Percentiles rank a stretch among this genome's conserved stretches.
phyloP scores from a whole-genome alignment of 1,140 invertebrate genomes.

The Micrasema longulum region DNA sequence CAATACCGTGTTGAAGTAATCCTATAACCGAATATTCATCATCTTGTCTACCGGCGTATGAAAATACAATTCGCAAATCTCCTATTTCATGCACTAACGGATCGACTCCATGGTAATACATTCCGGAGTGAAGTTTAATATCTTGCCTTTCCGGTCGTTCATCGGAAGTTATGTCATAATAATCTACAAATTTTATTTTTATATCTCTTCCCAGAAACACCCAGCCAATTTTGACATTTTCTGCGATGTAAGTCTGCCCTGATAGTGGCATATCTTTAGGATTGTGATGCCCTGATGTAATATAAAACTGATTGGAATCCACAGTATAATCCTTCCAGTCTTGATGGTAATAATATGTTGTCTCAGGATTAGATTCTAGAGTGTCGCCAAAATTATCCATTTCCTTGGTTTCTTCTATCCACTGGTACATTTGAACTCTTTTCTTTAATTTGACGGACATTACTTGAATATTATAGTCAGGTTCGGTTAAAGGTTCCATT shows the following conservation, averaged over 20 bases:
- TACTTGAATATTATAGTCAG: slow-evolving; percentile 82
- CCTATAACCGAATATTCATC: slow-evolving; percentile 83
- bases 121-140: slow-evolving; percentile 86
- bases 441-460: slow-evolving; percentile 79
- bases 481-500: slow-evolving; percentile 84
- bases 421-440: slow-evolving; percentile 91
- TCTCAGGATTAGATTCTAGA: slow-evolving; percentile 57
- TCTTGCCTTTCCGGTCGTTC: slow-evolving; percentile 82
- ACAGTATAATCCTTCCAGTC: slow-evolving; percentile 87
- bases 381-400: slow-evolving; percentile 58
- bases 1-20: slow-evolving; percentile 72
- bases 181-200: slow-evolving; percentile 82
- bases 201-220: slow-evolving; percentile 70
- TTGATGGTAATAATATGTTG: slow-evolving; percentile 81
- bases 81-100: slow-evolving; percentile 88
- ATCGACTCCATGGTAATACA: slow-evolving; percentile 87
- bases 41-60: slow-evolving; percentile 82
- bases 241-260: slow-evolving; percentile 71
- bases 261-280: slow-evolving; percentile 76
- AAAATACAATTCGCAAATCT: slow-evolving; percentile 85
- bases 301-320: slow-evolving; percentile 81
- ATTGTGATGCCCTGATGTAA: slow-evolving; percentile 81
- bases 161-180: slow-evolving; percentile 84
- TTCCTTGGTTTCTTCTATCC: slow-evolving; percentile 80
- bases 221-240: slow-evolving; percentile 71